phyloP scores from a whole-genome alignment of 2,888 invertebrate genomes.

The Julus scandinavius region DNA sequence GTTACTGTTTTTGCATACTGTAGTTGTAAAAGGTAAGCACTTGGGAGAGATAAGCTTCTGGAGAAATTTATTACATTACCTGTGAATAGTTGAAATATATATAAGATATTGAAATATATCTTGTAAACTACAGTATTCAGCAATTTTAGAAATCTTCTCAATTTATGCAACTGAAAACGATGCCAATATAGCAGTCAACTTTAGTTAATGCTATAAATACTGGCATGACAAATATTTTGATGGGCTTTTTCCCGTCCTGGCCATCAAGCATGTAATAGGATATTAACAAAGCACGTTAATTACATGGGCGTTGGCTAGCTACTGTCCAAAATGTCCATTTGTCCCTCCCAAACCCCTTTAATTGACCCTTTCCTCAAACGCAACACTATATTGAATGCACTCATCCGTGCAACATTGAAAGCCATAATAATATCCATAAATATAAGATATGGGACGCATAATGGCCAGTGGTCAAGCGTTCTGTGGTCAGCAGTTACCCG shows the following conservation, averaged over 20 bases:
- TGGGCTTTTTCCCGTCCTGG: not conserved
- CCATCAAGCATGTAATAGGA: not conserved
- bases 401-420: not conserved
- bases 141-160: too few relatives aligned
- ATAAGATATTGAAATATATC: too few relatives aligned
- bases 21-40: too few relatives aligned
- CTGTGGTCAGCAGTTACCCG: not conserved
- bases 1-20: too few relatives aligned
- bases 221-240: too few relatives aligned
- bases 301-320: not conserved
- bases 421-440: constrained; percentile 10
- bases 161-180: too few relatives aligned
- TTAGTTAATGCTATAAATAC: too few relatives aligned
- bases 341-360: not conserved
- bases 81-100: too few relatives aligned
- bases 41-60: too few relatives aligned
- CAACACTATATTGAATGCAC: not conserved
- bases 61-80: too few relatives aligned
- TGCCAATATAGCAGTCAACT: too few relatives aligned
- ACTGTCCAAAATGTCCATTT: not conserved
- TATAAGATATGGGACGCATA: not conserved
- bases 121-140: too few relatives aligned
- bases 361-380: not conserved
- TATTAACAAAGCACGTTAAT: not conserved
- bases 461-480: not conserved